Evolutionary conservation across 64 coral and sea anemone species (phyloP), one percentile per base, ranked within the genome.

Genomic region (Anthopleura sola): DNA sequence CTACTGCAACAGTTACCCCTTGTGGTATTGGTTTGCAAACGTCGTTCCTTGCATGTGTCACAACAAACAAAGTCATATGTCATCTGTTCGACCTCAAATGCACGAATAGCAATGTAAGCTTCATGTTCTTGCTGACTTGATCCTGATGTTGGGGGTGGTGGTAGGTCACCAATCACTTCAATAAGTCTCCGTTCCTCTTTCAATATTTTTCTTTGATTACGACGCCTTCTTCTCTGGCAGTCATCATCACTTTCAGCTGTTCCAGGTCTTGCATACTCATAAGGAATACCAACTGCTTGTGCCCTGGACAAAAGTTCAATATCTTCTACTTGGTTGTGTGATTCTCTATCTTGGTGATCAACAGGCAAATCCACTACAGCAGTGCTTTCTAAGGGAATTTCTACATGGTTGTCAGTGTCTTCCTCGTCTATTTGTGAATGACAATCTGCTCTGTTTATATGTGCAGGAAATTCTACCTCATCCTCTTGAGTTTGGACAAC

Each of bases 21-120:
- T 48, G 24, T 75, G 5, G 60, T 74, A 14, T 48, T 75, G 31
- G 12, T 31, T 53, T 86, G 85, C 75, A 31, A 37, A 19, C 64
- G 71, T 75, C 71, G 75, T 76, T 86, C 60, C 47, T 74, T 86
- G 85, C 85, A 86, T 31, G n/a, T 36, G 13, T 44, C 24, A 48
- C 71, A 44, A 37, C 69, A 86, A 75, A n/a, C 37, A 48, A 68
- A 53, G 28, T 40, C 66, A 75, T 86, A 4, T 7, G 64, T 49
- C 29, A 86, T 74, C 66, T 86, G 85, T 24, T 86, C 85, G 11
- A 86, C 64, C 64, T 86, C 85, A 86, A 86, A 86, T 75, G 62
- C 69, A 47, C 85, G 68, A 18, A 86, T 86, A 86, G 85, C 85
- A 48, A n/a, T n/a, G 40, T 86, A 54, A 39, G 60, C 34, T 38